Evolutionary conservation across 2,888 invertebrate species (phyloP).

Genomic region (Watsonalla cultraria): DNA sequence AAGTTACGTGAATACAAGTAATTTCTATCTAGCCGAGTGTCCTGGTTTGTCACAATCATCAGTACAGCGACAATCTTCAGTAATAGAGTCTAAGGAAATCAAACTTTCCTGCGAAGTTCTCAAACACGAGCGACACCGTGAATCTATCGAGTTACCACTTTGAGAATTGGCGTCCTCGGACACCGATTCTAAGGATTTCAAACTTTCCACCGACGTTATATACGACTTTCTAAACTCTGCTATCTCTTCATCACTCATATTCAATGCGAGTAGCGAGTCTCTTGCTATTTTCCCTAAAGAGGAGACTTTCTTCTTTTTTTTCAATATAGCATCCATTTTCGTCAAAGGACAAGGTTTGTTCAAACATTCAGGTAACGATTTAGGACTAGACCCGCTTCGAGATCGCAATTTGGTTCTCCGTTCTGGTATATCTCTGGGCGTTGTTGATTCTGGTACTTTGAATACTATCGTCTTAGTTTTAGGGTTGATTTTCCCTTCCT

Average conservation of each 20-base stretch:
- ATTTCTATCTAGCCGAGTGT: conserved; percentile 48
- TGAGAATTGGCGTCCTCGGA: conserved; percentile 69
- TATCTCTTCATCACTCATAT: conserved; percentile 72
- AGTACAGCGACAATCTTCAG: conserved; percentile 61
- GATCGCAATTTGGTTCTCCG: conserved; percentile 49
- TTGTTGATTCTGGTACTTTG: conserved; percentile 61
- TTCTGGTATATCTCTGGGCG: conserved; percentile 66
- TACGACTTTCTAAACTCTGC: conserved; percentile 65
- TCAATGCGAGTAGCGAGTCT: conserved; percentile 65
- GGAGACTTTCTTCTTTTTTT: conserved; percentile 65
- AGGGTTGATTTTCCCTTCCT: conserved; percentile 39
- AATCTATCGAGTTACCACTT: conserved; percentile 65
- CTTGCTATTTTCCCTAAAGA: conserved; percentile 69
- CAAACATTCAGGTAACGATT: conserved; percentile 66
- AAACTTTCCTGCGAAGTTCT: conserved; percentile 68
- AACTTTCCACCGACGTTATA: conserved; percentile 67
- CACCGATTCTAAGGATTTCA: conserved; percentile 65
- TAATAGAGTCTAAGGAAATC: conserved; percentile 68
- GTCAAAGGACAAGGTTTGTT: conserved; percentile 58
- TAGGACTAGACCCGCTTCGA: conserved; percentile 65
- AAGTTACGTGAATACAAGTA: conserved; percentile 6
- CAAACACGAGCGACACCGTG: conserved; percentile 57
- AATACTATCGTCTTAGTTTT: conserved; percentile 62
- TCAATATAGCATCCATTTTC: conserved; percentile 53
- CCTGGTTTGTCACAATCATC: conserved; percentile 49